Conservation (phyloP, 2,113 vertebrate species). For the Diphyllodes magnificus region DNA sequence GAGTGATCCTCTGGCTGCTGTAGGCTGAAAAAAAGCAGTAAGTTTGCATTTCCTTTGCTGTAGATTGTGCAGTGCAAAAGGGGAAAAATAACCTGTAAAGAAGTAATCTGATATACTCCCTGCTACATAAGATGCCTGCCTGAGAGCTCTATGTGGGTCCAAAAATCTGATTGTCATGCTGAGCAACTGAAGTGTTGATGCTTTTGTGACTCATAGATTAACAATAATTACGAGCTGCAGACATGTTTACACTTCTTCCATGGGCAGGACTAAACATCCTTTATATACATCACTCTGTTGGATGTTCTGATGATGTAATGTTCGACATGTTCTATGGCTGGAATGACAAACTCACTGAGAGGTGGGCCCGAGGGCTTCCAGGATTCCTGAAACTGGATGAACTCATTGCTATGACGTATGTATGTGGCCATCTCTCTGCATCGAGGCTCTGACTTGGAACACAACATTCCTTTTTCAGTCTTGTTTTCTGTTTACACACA, state of each 20-base stretch:
- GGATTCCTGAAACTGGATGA: background rate
- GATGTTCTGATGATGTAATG: background rate
- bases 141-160: accelerated
- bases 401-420: accelerated
- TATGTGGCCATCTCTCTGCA: background rate
- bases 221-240: background rate
- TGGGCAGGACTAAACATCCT: background rate
- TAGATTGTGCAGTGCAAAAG: background rate
- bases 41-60: background rate
- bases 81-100: background rate
- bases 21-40: background rate
- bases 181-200: background rate
- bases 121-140: background rate
- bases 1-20: background rate
- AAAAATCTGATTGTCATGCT: background rate
- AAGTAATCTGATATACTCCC: background rate
- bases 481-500: background rate
- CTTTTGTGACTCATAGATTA: background rate
- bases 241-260: background rate
- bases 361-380: background rate
- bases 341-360: background rate
- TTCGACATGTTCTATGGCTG: background rate
- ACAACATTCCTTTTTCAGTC: background rate
- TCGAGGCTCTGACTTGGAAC: background rate
- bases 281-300: background rate